Evolutionary conservation across 2,113 vertebrate genomes (phyloP), one percentile per base, ranked within the genome.

Genomic region (Notarius quadriscutis): DNA sequence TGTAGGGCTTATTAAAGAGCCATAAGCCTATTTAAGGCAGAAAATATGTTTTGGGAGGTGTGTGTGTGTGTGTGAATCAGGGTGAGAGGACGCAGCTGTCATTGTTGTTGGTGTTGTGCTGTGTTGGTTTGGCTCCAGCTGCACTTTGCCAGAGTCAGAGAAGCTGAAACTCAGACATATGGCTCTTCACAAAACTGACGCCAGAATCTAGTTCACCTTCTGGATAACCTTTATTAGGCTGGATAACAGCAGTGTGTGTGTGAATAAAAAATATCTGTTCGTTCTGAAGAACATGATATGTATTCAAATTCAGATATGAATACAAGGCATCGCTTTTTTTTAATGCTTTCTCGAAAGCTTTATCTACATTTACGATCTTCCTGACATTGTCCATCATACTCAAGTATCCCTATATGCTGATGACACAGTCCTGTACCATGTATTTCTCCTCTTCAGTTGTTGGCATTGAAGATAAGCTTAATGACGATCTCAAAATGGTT

Each of bases 121-220:
- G 30, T 67, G n/a, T 72, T 88, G 89, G 89, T 60, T 75, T 0
- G 6, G 41, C 30, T 86, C 74, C 87, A 88, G 87, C 60, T 88
- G 48, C 58, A 55, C 22, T 72, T 85, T 80, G 71, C 67, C 15
- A 65, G 80, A n/a, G 65, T 84, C 74, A 81, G 74, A 84, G 51
- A 74, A 72, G 57, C 88, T 41, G 48, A 30, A 57, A 82, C 83
- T 75, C 77, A 85, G 82, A 84, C 88, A 89, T 86, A 90, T 84
- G 83, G 86, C 86, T 89, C 48, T 69, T 79, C 79, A 74, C 80
- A 86, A 80, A 71, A 11, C 65, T 83, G 51, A 27, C 87, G 48
- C 83, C 80, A 63, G 58, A 83, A 60, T 41, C 60, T 53, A 84
- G 9, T 67, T 84, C 74, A 81, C 82, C 85, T 86, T 60, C 25